Evolutionary conservation across 1,140 invertebrate species (phyloP), one percentile per base, ranked within the genome.

Genomic region (Drosophila repleta): DNA sequence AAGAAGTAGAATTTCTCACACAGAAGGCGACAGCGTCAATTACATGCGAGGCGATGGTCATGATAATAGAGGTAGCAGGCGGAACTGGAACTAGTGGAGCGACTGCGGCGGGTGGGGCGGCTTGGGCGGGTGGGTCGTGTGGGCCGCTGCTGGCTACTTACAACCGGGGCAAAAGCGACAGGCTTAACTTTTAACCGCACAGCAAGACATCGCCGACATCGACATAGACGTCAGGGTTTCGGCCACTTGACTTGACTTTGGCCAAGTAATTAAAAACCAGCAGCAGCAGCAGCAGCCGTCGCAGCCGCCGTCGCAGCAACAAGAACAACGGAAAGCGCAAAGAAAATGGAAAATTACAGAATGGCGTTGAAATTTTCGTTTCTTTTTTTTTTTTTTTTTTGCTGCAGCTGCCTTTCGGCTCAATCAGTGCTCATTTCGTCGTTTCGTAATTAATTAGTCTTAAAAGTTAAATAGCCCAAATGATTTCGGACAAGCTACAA

Each of bases 381-480:
- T 29, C 7, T 24, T 24, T 24, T 24, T 24, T 24, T 24, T 24
- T 29, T 29, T 29, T 29, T 7, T 29, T 10, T 29, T 29, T 29
- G 48, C 11, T 8, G 35, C 37, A n/a, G 21, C 18, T 21, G 39
- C 15, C 53, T 15, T 53, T 75, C 35, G 51, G 51, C 52, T 68
- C 74, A 83, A 74, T 77, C 83, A 76, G 79, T 87, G 79, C 83
- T 87, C 83, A 88, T 87, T 87, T 88, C 83, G 83, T 83, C 83
- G 83, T 87, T 87, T 87, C 83, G 83, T 87, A 87, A 87, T 87
- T 87, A 87, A 87, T 87, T 87, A 88, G 83, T 88, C 83, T 88
- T 88, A 88, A 88, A 88, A 88, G 83, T 88, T 88, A 88, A 88
- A 88, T 88, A 88, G 84, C 83, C 79, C 83, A 88, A 88, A 88